These are phyloP conservation scores for Crocidura indochinensis DNA, from an alignment of 2,797 vertebrate species.

Conservation along the genomic window DNA sequence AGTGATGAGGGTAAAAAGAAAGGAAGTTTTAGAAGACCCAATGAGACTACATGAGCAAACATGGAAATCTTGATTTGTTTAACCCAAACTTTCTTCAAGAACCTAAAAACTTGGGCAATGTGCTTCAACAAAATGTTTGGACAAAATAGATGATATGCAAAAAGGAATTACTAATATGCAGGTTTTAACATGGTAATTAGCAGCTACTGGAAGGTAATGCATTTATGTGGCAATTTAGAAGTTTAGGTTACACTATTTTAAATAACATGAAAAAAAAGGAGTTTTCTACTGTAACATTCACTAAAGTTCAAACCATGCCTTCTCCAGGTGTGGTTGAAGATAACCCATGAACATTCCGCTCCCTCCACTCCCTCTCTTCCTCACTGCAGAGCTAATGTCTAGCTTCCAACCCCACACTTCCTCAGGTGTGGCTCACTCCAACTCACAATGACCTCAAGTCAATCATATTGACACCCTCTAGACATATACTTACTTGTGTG, in stretches of 20 bases:
- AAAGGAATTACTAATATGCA: conserved; percentile 46
- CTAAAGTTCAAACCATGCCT: neutral
- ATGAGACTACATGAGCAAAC: neutral
- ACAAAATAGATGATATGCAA: neutral
- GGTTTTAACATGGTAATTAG: conserved; percentile 28
- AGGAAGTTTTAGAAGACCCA: conserved; percentile 20
- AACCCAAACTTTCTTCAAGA: neutral
- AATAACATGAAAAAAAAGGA: conserved; percentile 38
- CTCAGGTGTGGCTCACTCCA: no score
- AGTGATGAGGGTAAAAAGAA: conserved; percentile 49
- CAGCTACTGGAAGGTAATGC: conserved; percentile 23
- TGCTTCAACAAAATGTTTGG: neutral
- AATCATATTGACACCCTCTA: neutral
- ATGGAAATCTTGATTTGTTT: neutral
- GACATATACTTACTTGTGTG: conserved; percentile 1
- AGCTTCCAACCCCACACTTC: neutral
- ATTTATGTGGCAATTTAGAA: conserved; percentile 22
- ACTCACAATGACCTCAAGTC: neutral
- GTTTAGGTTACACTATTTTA: conserved; percentile 21
- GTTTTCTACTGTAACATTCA: neutral
- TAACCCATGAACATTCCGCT: neutral
- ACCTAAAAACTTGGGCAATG: neutral
- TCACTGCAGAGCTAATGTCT: accelerated
- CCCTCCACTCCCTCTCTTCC: neutral
- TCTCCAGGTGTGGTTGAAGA: neutral